Base-by-base conservation (phyloP, 2,797 vertebrate genomes). In the Smutsia temminckii region DNA sequence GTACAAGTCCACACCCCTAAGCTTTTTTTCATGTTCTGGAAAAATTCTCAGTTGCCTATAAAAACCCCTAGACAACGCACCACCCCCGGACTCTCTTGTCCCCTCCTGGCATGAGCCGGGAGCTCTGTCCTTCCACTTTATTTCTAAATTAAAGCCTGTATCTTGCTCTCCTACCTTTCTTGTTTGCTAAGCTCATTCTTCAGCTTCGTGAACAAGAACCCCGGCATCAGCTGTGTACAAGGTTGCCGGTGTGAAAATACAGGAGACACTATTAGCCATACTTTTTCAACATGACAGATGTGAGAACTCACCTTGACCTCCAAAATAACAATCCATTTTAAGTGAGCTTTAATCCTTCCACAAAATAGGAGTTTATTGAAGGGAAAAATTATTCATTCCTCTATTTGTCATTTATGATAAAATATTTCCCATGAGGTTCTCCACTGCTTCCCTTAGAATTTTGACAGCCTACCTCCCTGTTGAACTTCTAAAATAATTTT, bases 401-500 rank as follows among this genome's bases (percentile, higher is more conserved):
- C 21, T 91, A 49, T 46, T 64, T 34, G 59, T 37, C 5, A 23
- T 32, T 79, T 66, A 34, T 20, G n/a, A 74, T 40, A 72, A 84
- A 84, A 59, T 91, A 64, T 27, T 78, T 83, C 69, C 32, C 27
- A 42, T 5, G 40, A 20, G 8, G 14, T 34, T 89, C 37, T 94
- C 23, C n/a, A 71, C 49, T 20, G 57, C 49, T 89, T 87, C 14
- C n/a, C 29, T 87, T 77, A 59, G 53, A 85, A 78, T 86, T 85
- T 59, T 68, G 16, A 66, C 34, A 51, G 5, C 32, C 27, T 78
- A 25, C 8, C 5, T 68, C 49, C 46, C 59, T 51, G 8, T 18
- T 74, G 40, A 74, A 25, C 40, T 95, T 79, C 75, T 64, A 51
- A 95, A 87, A 77, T 53, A 89, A 85, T 75, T 96, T 92, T 63